These are phyloP conservation scores for Valencia hispanica DNA, from an alignment of 2,797 vertebrate genomes.

Conservation along the genomic window DNA sequence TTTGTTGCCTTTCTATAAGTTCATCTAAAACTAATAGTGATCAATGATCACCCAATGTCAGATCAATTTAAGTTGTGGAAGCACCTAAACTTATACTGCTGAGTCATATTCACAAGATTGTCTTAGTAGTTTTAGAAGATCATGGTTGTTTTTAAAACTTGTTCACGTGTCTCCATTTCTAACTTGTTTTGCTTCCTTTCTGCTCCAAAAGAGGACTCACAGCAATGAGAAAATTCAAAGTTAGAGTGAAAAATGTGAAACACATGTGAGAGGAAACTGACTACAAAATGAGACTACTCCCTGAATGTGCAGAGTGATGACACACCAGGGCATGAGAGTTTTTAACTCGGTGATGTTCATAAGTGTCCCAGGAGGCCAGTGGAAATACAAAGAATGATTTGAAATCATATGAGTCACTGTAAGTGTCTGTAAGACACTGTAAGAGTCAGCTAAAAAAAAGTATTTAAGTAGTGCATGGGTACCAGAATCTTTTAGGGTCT, in stretches of 20 bases:
- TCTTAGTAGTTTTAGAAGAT: background rate
- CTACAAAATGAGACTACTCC: background rate
- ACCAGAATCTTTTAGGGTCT: background rate
- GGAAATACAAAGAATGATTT: background rate
- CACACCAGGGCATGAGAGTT: background rate
- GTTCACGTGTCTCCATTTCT: background rate
- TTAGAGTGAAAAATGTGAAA: conserved; percentile 6
- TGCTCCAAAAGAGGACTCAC: background rate
- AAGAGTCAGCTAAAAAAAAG: too few relatives aligned
- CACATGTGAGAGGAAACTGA: conserved; percentile 6
- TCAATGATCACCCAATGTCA: background rate
- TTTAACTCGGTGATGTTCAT: background rate
- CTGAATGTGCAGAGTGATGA: conserved; percentile 11
- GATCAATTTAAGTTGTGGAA: background rate
- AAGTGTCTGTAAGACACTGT: too few relatives aligned
- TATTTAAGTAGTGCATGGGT: background rate
- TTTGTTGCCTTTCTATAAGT: background rate
- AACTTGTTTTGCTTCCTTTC: background rate
- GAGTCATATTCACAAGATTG: background rate
- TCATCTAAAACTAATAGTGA: background rate
- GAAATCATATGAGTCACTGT: too few relatives aligned
- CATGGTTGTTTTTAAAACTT: background rate
- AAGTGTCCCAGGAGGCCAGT: background rate
- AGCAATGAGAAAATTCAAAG: background rate
- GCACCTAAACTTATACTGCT: background rate